Percentiles rank a stretch among this genome's conserved stretches.
phyloP scores from a whole-genome alignment of 2,888 invertebrate species.

The Leptopilina syphax region DNA sequence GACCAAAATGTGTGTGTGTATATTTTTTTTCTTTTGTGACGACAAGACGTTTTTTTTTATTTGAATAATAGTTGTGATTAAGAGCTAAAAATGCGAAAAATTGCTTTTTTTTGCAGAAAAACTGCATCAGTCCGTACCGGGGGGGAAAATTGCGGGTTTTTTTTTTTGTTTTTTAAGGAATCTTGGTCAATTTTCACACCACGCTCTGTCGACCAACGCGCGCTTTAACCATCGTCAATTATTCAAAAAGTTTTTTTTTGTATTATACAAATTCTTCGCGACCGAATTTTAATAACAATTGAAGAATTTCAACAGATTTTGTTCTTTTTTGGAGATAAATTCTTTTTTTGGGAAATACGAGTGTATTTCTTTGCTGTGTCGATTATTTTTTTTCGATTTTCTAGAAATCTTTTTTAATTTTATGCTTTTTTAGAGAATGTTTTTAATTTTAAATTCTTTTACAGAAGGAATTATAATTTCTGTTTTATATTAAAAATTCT shows the following conservation, averaged over 20 bases:
- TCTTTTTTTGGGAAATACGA: not conserved
- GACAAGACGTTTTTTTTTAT: conserved; percentile 38
- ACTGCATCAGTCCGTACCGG: conserved; percentile 4
- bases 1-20: conserved; percentile 50
- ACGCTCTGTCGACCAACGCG: conserved; percentile 37
- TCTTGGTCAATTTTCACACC: conserved; percentile 39
- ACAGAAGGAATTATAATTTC: no score
- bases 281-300: conserved; percentile 11
- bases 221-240: conserved; percentile 26
- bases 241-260: not conserved
- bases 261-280: conserved; percentile 27
- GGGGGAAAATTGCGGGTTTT: no score
- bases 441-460: no score
- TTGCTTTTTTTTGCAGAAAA: conserved; percentile 33
- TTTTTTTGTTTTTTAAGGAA: conserved; percentile 2
- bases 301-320: conserved; percentile 27
- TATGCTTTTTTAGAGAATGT: no score
- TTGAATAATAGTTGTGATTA: conserved; percentile 45
- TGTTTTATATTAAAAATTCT: no score
- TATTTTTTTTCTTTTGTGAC: conserved; percentile 28
- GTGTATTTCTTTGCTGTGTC: not conserved
- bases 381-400: not conserved
- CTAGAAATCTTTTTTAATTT: no score
- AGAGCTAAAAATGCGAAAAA: conserved; percentile 46
- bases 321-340: conserved; percentile 13